phyloP scores from a whole-genome alignment of 2,113 vertebrate genomes.

The Antechinus stuartii region DNA sequence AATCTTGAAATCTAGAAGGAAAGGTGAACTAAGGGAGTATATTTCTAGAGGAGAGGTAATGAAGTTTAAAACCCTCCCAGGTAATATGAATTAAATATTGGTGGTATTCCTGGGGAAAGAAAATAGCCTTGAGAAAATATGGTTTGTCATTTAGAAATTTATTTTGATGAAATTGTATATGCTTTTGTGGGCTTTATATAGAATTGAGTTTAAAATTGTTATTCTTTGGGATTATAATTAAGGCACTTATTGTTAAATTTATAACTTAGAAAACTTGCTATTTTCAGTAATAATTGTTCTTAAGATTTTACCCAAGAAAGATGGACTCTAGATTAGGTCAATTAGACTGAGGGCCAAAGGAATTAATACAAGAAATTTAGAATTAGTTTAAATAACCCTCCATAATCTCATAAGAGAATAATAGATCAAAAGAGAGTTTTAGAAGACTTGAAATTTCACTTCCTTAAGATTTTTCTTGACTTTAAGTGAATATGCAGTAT shows the following conservation, averaged over 20 bases:
- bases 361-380: constrained; percentile 38
- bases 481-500: constrained; percentile 3
- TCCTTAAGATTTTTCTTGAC: constrained; percentile 13
- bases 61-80: not conserved
- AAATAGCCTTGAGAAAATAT: not conserved
- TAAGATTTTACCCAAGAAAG: constrained; percentile 12
- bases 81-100: not conserved
- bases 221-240: not conserved
- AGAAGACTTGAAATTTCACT: constrained; percentile 18
- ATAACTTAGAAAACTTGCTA: not conserved
- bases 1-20: not conserved
- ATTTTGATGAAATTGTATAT: not conserved
- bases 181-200: not conserved
- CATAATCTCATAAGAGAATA: not conserved
- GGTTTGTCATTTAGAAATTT: not conserved
- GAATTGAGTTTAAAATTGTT: not conserved
- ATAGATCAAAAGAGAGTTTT: not conserved
- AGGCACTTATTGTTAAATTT: not conserved
- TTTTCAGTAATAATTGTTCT: constrained; percentile 11
- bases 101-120: not conserved
- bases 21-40: not conserved
- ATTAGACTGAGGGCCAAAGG: constrained; percentile 22
- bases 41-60: not conserved
- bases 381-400: constrained; percentile 45
- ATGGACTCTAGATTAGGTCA: constrained; percentile 42